Evolutionary conservation across 53 echinoderm and acorn worm genomes (phyloP).

Genomic region (Echinarachnius parma): DNA sequence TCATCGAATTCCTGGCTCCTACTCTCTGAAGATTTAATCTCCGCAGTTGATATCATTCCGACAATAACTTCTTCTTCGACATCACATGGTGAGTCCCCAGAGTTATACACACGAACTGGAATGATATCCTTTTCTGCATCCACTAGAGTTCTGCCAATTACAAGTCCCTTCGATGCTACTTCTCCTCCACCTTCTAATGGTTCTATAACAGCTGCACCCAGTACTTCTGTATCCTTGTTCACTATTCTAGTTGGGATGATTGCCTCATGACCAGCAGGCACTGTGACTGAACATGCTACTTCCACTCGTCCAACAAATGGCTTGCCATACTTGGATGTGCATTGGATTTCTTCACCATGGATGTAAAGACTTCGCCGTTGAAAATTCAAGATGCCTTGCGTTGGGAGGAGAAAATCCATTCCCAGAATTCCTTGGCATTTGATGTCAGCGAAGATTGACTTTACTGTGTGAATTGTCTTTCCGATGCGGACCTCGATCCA

Average conservation of each 20-base stretch:
- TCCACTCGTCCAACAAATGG: constrained; percentile 40
- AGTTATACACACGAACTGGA: constrained; percentile 37
- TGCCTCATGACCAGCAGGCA: constrained; percentile 51
- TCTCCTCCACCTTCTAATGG: no score
- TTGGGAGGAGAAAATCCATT: constrained; percentile 39
- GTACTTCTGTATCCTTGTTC: no score
- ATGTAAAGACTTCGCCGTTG: constrained; percentile 1
- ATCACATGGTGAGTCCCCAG: not conserved
- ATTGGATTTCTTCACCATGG: constrained; percentile 18
- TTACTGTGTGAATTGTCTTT: not conserved
- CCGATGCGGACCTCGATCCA: constrained; percentile 33
- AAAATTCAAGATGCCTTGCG: constrained; percentile 34
- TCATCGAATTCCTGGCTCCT: not conserved
- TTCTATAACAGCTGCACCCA: no score
- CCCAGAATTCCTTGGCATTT: constrained; percentile 53
- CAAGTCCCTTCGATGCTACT: no score
- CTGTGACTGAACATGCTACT: constrained; percentile 17
- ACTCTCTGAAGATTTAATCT: not conserved
- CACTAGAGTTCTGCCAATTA: no score
- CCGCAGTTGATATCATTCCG: constrained; percentile 32
- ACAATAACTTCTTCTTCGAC: constrained; percentile 15
- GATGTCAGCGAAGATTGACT: constrained; percentile 48
- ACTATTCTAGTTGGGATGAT: no score
- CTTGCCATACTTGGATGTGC: not conserved
- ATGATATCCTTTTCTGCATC: constrained; percentile 1